phyloP scores from a whole-genome alignment of 2,888 invertebrate species.

The Sipha maydis region DNA sequence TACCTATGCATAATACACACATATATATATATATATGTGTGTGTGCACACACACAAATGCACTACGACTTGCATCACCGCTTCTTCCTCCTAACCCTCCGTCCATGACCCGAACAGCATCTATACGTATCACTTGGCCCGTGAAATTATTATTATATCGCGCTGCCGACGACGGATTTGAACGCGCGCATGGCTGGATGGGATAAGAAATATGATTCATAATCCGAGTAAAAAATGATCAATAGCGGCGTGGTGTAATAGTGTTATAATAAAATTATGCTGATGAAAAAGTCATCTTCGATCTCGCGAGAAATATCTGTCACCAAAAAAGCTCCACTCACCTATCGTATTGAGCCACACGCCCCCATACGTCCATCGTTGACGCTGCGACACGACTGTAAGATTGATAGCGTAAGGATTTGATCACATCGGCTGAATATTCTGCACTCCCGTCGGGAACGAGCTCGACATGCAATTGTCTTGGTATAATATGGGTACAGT shows the following conservation, averaged over 20 bases:
- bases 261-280: not conserved
- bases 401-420: not conserved
- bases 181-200: not conserved
- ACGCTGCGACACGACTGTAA: not conserved
- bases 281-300: not conserved
- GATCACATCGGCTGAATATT: not conserved
- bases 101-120: not conserved
- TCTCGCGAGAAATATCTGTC: not conserved
- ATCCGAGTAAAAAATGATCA: constrained; percentile 31
- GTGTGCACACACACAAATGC: not conserved
- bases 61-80: not conserved
- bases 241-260: not conserved
- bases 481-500: too few relatives aligned
- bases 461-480: not conserved
- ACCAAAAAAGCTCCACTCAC: not conserved
- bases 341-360: too few relatives aligned
- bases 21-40: not conserved
- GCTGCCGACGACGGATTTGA: not conserved
- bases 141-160: constrained; percentile 24
- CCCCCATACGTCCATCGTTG: not conserved
- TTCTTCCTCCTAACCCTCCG: not conserved
- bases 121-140: constrained; percentile 24
- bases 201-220: constrained; percentile 16
- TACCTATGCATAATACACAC: not conserved
- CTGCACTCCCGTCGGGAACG: not conserved